These are phyloP conservation scores for Lepus townsendii DNA, from an alignment of 2,797 vertebrate genomes.

Conservation along the genomic window DNA sequence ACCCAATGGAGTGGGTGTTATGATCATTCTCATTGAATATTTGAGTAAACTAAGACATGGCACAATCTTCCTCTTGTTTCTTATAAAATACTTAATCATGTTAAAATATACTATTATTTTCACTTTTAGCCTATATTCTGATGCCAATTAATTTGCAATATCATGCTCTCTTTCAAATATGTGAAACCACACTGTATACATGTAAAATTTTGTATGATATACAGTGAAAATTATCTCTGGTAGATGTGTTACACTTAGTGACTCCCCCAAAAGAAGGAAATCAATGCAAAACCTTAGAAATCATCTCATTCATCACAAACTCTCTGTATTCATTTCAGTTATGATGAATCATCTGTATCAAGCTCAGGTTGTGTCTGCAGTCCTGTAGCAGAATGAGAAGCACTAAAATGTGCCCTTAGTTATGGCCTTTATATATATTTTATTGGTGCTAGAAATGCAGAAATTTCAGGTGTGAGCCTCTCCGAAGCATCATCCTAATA, in stretches of 20 bases:
- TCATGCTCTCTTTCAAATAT: neutral
- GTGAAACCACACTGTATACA: neutral
- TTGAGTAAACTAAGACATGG: neutral
- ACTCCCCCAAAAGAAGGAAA: conserved; percentile 51
- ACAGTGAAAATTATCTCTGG: conserved; percentile 45
- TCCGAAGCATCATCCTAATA: neutral
- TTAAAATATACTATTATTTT: neutral
- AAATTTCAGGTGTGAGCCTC: neutral
- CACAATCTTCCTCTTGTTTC: neutral
- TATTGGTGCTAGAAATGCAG: neutral
- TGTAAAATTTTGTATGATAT: neutral
- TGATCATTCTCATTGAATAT: neutral
- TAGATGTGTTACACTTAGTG: conserved; percentile 48
- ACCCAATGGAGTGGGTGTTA: neutral
- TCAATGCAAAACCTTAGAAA: conserved; percentile 56
- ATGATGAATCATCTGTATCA: conserved; percentile 12
- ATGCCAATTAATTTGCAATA: neutral
- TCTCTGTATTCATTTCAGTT: conserved; percentile 55
- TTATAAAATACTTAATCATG: neutral
- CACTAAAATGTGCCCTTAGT: neutral
- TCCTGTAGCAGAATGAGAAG: neutral
- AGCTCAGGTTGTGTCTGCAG: neutral
- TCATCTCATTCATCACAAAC: conserved; percentile 37
- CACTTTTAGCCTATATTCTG: neutral
- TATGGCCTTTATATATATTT: neutral